Conservation (phyloP, 1,140 invertebrate genomes). For the Eriocheir sinensis region DNA sequence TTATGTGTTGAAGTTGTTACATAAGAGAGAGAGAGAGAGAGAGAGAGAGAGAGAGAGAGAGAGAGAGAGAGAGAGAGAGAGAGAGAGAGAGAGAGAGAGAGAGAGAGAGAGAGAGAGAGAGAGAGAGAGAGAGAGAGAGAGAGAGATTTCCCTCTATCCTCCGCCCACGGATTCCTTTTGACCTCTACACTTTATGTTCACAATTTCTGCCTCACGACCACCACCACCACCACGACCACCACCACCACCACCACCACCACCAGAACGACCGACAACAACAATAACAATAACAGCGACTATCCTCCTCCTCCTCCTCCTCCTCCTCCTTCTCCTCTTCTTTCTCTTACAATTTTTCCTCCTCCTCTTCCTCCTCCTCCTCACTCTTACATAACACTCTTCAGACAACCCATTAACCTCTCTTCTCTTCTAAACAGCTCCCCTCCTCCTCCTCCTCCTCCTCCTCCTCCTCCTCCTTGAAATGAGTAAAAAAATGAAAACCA, state of each 20-base stretch:
- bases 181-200: neutral
- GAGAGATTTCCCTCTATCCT: neutral
- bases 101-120: neutral
- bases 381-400: neutral
- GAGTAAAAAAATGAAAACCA: too few relatives aligned
- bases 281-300: too few relatives aligned
- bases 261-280: too few relatives aligned
- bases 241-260: too few relatives aligned
- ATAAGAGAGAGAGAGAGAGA: too few relatives aligned
- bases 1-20: too few relatives aligned
- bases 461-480: neutral
- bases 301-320: neutral
- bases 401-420: neutral
- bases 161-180: neutral
- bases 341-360: neutral
- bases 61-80: neutral
- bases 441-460: neutral
- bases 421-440: too few relatives aligned
- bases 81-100: neutral
- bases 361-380: neutral
- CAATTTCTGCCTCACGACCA: neutral
- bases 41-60: too few relatives aligned
- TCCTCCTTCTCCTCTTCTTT: neutral
- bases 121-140: too few relatives aligned
- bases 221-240: too few relatives aligned